These are phyloP conservation scores for Chionis minor DNA, from an alignment of 2,113 vertebrate genomes.

Conservation along the genomic window DNA sequence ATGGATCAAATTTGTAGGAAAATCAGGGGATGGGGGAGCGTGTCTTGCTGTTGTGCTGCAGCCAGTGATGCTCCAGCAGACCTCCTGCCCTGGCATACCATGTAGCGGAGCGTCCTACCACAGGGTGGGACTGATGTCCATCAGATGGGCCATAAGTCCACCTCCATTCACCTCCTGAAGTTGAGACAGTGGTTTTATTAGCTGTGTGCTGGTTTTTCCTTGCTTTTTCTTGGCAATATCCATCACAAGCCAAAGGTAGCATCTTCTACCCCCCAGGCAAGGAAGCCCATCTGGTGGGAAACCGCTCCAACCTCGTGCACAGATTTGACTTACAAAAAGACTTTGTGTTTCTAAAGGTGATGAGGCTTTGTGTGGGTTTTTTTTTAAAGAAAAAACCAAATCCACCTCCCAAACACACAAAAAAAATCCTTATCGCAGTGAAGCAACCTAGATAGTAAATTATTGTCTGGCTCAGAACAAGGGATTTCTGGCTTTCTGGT, in stretches of 20 bases:
- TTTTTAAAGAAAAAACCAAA: neutral
- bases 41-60: neutral
- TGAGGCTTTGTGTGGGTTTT: neutral
- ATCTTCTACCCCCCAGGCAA: too few relatives aligned
- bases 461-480: neutral
- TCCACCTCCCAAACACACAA: neutral
- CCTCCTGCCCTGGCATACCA: neutral
- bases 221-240: neutral
- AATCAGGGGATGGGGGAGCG: fast-evolving
- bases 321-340: neutral
- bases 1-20: neutral
- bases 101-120: neutral
- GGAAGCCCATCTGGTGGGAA: neutral
- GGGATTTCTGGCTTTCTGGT: neutral
- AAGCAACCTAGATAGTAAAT: neutral
- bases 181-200: neutral
- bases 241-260: neutral
- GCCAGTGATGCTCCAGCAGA: neutral
- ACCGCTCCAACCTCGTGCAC: neutral
- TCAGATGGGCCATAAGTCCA: neutral
- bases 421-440: neutral
- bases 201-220: neutral
- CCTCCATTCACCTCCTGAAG: neutral
- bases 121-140: fast-evolving
- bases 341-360: neutral